These are phyloP conservation scores for Uloborus diversus DNA, from an alignment of 1,140 invertebrate species.

Conservation along the genomic window DNA sequence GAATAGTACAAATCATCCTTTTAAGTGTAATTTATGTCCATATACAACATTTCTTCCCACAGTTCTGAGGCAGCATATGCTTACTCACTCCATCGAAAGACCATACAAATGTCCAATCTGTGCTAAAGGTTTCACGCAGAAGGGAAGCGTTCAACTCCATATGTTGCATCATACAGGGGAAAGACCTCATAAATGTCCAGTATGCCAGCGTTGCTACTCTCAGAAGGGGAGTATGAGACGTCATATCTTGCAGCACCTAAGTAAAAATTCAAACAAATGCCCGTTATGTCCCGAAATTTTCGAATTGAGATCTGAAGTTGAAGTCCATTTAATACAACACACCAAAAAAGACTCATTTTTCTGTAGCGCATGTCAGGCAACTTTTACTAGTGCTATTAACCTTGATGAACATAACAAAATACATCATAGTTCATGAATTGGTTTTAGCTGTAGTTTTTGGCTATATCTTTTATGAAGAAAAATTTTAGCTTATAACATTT, in stretches of 20 bases:
- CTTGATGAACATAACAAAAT: constrained; percentile 31
- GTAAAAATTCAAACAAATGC: constrained; percentile 26
- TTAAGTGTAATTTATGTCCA: constrained; percentile 33
- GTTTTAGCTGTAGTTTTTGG: too few relatives aligned
- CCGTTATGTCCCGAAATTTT: constrained; percentile 28
- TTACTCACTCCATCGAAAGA: constrained; percentile 62
- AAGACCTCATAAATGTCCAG: constrained; percentile 64
- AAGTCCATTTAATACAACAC: constrained; percentile 44
- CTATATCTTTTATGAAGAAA: too few relatives aligned
- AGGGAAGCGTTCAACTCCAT: constrained; percentile 66
- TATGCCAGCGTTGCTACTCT: constrained; percentile 60
- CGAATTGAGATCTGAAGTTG: constrained; percentile 32
- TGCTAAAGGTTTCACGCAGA: constrained; percentile 68
- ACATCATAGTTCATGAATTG: constrained; percentile 3
- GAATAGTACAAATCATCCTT: constrained; percentile 13
- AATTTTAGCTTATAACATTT: too few relatives aligned
- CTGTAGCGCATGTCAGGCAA: constrained; percentile 29
- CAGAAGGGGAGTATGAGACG: constrained; percentile 39
- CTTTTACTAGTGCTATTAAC: constrained; percentile 18
- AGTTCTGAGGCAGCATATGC: constrained; percentile 41
- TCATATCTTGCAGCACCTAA: constrained; percentile 34
- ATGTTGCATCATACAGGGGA: constrained; percentile 66
- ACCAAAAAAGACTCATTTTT: constrained; percentile 49
- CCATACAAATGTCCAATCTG: constrained; percentile 70
- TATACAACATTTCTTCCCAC: constrained; percentile 31